phyloP scores from a whole-genome alignment of 1,140 invertebrate species.

The Sweltsa coloradensis region DNA sequence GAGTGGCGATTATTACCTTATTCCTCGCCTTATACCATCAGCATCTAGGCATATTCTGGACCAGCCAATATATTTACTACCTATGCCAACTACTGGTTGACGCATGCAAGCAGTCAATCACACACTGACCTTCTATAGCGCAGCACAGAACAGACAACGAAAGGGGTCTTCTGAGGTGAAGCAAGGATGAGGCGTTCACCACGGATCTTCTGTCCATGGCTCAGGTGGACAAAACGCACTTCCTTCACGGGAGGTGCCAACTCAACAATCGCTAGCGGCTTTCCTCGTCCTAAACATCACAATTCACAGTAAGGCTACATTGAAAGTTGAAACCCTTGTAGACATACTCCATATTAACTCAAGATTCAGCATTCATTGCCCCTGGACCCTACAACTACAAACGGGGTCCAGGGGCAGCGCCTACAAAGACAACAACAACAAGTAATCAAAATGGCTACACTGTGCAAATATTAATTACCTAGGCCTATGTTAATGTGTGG shows the following conservation, averaged over 20 bases:
- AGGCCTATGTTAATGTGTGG: no score
- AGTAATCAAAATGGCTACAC: no score
- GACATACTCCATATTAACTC: not conserved
- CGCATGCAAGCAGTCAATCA: no score
- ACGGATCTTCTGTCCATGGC: slow-evolving; percentile 48
- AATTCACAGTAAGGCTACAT: not conserved
- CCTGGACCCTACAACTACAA: no score
- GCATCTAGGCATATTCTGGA: no score
- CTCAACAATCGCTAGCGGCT: slow-evolving; percentile 30
- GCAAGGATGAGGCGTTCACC: slow-evolving; percentile 68
- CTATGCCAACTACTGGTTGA: no score
- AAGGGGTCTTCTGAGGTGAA: slow-evolving; percentile 55
- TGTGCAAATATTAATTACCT: no score
- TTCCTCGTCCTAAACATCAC: not conserved
- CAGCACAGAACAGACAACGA: slow-evolving; percentile 70
- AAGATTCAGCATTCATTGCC: not conserved
- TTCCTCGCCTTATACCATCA: no score
- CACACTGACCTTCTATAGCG: slow-evolving; percentile 61
- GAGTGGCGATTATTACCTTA: no score
- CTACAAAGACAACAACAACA: no score
- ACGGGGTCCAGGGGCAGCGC: no score
- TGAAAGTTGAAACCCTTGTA: not conserved
- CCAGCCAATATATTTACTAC: no score
- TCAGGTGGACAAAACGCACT: slow-evolving; percentile 40
- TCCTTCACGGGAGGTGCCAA: slow-evolving; percentile 32